A percentile compares a stretch with the other conserved stretches of the same genome.
These are phyloP conservation scores for Pachyramphus minor DNA, from an alignment of 2,113 vertebrate species.

Conservation along the genomic window DNA sequence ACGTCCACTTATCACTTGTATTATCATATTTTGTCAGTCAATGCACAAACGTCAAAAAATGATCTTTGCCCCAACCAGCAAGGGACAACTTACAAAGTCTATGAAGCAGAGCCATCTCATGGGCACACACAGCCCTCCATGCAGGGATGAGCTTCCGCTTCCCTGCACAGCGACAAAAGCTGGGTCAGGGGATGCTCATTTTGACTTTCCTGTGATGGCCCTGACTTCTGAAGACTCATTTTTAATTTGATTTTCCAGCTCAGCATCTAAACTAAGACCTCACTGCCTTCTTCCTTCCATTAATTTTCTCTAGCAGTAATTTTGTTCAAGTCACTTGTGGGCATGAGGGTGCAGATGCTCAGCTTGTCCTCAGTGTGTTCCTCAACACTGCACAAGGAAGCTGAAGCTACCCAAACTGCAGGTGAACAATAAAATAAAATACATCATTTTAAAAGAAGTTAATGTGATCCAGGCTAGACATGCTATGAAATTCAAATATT, in stretches of 20 bases:
- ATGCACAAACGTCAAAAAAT: neutral
- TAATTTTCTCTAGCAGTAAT: neutral
- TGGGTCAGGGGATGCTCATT: neutral
- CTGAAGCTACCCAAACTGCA: neutral
- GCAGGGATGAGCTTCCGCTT: neutral
- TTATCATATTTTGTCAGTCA: neutral
- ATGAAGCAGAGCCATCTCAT: neutral
- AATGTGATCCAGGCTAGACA: neutral
- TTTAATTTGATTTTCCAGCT: constrained; percentile 26
- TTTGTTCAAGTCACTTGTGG: neutral
- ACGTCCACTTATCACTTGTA: neutral
- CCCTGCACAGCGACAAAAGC: neutral
- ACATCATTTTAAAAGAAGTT: neutral
- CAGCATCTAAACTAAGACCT: neutral
- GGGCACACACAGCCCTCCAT: neutral
- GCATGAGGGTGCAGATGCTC: accelerated
- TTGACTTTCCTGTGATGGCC: neutral
- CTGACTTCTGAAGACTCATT: neutral
- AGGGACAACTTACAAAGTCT: neutral
- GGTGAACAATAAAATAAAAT: neutral
- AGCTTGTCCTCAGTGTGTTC: neutral
- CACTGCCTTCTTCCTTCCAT: neutral
- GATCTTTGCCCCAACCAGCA: neutral
- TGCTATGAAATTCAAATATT: neutral
- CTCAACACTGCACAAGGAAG: neutral